Base-by-base conservation (phyloP, 1,140 invertebrate genomes). In the Drosophila burlai region DNA sequence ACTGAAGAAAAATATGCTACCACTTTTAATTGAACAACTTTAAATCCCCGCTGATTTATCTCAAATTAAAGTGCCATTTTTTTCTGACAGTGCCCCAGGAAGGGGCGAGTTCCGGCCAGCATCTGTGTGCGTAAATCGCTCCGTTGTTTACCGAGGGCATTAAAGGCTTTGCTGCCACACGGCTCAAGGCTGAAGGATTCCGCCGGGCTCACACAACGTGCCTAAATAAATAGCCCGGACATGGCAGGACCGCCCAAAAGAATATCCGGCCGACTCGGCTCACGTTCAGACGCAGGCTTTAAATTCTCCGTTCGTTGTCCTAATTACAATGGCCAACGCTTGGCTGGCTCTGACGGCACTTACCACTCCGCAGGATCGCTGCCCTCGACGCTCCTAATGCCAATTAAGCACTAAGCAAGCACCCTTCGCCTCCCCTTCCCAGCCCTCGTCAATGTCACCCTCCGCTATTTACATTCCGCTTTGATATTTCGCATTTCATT, bases 401-500 rank as follows among this genome's bases (percentile, higher is more conserved):
- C 84, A 89, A 89, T 89, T 90, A 89, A 89, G 78, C 85, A 64
- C 76, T 89, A 64, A 67, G 61, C 80, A 62, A 80, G 74, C 76
- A 80, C 62, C 83, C 55, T 10, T 31, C 24, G 38, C 45, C 42
- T n/a, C 15, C 61, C 69, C 54, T 16, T 18, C 6, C 38, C 46
- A 21, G 40, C 47, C 31, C 47, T 57, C 42, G 59, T 50, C 24
- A 29, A 13, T 50, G 76, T 79, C 76, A 78, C 75, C 59, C 69
- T 60, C 36, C 29, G 55, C 38, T 69, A 68, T 83, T 89, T 83
- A 71, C 77, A 81, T 76, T 83, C 73, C 66, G 50, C 45, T 77
- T 85, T 81, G 57, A 90, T 84, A 79, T 90, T 89, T 81, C 52
- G 74, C 85, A 71, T 76, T 84, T 79, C 64, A 89, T 76, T 90